Evolutionary conservation across 2,888 invertebrate species (phyloP).

Genomic region (Diaphora mendica): DNA sequence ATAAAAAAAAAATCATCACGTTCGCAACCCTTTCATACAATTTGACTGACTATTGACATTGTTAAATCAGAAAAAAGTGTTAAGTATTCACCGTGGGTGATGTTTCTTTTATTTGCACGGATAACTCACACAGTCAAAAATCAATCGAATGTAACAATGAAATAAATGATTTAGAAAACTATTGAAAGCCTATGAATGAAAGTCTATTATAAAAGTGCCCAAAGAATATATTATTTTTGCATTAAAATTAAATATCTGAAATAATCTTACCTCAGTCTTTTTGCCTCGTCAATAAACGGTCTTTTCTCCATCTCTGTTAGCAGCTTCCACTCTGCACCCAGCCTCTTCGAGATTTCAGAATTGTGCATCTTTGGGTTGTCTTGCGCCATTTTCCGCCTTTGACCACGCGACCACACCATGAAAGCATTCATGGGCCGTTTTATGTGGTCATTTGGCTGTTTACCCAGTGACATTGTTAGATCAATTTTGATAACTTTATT

Average conservation of each 20-base stretch:
- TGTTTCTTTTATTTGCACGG: neutral
- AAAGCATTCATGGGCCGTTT: conserved; percentile 98
- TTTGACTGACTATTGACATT: neutral
- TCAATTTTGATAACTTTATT: conserved; percentile 46
- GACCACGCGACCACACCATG: conserved; percentile 97
- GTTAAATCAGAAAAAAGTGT: neutral
- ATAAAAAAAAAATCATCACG: neutral
- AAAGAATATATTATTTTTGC: neutral
- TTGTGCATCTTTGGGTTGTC: conserved; percentile 98
- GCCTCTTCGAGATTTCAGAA: conserved; percentile 94
- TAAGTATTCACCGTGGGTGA: neutral
- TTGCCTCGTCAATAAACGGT: conserved; percentile 96
- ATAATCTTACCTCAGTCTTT: conserved; percentile 91
- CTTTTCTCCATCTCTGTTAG: conserved; percentile 94
- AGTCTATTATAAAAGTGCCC: neutral
- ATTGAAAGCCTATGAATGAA: neutral
- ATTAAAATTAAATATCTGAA: neutral
- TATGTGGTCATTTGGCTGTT: conserved; percentile 90
- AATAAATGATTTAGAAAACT: neutral
- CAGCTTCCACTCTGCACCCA: conserved; percentile 96
- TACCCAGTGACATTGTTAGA: conserved; percentile 76
- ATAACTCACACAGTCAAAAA: neutral
- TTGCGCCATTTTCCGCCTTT: conserved; percentile 96
- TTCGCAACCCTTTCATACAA: neutral
- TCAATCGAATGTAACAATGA: neutral